Evolutionary conservation across 2,888 invertebrate species (phyloP).

Genomic region (Melanostoma mellinum): DNA sequence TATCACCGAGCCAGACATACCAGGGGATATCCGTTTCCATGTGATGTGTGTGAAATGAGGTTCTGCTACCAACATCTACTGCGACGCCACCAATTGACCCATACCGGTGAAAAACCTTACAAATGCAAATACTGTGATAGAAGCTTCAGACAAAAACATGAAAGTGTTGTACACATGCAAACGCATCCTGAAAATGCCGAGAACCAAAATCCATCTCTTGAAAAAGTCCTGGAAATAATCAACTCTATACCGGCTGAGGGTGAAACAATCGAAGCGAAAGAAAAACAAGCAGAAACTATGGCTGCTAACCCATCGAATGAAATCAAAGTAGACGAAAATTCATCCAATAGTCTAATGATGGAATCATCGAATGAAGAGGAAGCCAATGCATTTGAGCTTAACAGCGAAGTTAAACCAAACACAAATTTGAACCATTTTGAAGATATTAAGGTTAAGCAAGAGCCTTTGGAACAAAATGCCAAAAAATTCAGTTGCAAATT

Average conservation of each 20-base stretch:
- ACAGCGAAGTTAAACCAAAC: background rate
- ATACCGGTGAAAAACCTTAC: constrained; percentile 25
- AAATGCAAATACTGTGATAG: constrained; percentile 24
- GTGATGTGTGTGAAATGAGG: constrained; percentile 28
- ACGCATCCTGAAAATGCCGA: constrained; percentile 25
- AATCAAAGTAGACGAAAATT: too few relatives aligned
- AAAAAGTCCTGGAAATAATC: constrained; percentile 12
- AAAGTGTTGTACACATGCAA: constrained; percentile 31
- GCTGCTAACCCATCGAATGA: background rate
- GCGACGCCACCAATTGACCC: constrained; percentile 18
- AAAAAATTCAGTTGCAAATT: constrained; percentile 34
- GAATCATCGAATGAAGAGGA: background rate
- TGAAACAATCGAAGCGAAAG: constrained; percentile 14
- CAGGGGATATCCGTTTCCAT: constrained; percentile 23
- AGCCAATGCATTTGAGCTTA: background rate
- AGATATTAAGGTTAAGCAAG: background rate
- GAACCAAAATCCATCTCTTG: constrained; percentile 18
- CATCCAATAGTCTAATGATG: background rate
- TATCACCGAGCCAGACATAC: constrained; percentile 28
- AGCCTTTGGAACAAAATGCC: background rate
- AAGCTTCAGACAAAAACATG: constrained; percentile 24
- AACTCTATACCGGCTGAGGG: constrained; percentile 28
- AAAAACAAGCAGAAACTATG: background rate
- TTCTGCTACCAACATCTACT: constrained; percentile 25
- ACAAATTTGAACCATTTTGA: background rate